phyloP scores from a whole-genome alignment of 2,888 invertebrate species.

The Amiota mariae region DNA sequence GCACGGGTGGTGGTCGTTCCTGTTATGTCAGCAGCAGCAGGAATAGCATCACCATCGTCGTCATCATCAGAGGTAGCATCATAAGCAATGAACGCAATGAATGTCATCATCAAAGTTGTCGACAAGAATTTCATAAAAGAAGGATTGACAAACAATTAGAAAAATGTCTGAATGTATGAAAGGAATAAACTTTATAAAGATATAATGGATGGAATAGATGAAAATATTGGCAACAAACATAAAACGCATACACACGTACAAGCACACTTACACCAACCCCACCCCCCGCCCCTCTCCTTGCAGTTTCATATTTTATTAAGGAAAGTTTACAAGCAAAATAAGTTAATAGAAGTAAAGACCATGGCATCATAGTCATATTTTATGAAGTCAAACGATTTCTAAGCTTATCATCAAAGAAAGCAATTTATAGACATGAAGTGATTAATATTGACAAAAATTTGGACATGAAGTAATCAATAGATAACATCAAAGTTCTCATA shows the following conservation, averaged over 20 bases:
- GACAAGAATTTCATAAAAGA: constrained; percentile 37
- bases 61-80: background rate
- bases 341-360: no score
- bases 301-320: no score
- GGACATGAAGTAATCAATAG: no score
- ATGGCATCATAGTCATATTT: no score
- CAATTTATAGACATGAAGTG: no score
- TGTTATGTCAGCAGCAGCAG: constrained; percentile 63
- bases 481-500: no score
- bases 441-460: no score
- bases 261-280: background rate
- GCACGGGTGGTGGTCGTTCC: constrained; percentile 94
- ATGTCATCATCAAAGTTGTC: background rate
- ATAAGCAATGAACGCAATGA: background rate
- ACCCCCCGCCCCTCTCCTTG: no score
- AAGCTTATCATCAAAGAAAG: no score
- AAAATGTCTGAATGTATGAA: background rate
- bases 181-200: background rate
- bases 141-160: constrained; percentile 26
- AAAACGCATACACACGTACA: background rate
- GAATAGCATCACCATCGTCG: background rate
- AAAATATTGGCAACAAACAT: background rate
- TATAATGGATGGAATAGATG: background rate
- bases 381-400: no score
- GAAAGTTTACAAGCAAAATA: no score